Evolutionary conservation across 64 coral and sea anemone species (phyloP).

Genomic region (Exaiptasia diaphana): DNA sequence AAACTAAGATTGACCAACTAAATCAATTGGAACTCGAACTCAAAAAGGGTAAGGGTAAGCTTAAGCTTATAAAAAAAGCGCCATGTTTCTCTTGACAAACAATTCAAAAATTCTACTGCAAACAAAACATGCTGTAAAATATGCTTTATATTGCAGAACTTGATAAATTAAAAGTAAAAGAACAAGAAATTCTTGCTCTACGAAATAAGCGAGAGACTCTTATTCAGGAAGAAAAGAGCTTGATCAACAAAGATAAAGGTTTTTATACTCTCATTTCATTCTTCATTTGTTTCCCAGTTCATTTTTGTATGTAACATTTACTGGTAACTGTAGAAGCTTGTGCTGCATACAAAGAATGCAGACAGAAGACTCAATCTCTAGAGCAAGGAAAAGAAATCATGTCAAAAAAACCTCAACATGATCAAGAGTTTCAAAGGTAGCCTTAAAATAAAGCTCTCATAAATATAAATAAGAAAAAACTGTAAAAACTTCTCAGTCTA

Average conservation of each 20-base stretch:
- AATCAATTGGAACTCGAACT: conserved; percentile 3
- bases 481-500: neutral
- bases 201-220: too few species aligned
- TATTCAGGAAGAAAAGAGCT: too few species aligned
- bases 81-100: too few species aligned
- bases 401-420: conserved; percentile 47
- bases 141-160: too few species aligned
- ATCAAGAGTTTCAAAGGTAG: conserved; percentile 59
- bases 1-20: conserved; percentile 4
- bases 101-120: too few species aligned
- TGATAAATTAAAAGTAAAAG: too few species aligned
- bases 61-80: too few species aligned
- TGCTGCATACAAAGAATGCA: neutral
- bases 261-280: neutral
- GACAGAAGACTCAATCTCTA: neutral
- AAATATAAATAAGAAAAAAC: neutral
- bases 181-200: too few species aligned
- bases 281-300: neutral
- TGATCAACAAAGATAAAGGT: too few species aligned
- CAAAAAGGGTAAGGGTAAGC: neutral
- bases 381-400: conserved; percentile 37
- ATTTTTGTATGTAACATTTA: neutral
- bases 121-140: too few species aligned
- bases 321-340: neutral
- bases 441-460: neutral